Base-by-base conservation (phyloP, 2,797 vertebrate species). In the Parambassis ranga region DNA sequence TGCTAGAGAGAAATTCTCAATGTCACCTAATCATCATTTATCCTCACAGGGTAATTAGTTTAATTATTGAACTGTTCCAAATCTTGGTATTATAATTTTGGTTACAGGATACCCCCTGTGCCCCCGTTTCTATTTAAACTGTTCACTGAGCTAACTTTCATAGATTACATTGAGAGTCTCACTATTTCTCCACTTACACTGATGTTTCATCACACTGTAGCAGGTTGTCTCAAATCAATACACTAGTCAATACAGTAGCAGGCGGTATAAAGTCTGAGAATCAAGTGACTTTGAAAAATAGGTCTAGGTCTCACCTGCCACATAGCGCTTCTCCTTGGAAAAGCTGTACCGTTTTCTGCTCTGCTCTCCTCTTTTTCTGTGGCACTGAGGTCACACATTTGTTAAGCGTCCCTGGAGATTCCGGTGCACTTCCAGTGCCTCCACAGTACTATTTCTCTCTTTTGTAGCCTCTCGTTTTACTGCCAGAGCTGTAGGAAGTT, bases 21-120 rank as follows among this genome's bases (percentile, higher is more conserved):
- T 87, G 84, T 90, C 86, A 86, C 82, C 70, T 75, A 82, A 72
- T 82, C 72, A 77, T 74, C 58, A 75, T 86, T 85, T 82, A 79
- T 87, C 72, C 82, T 87, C 77, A 80, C 69, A 75, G 83, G 72
- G 63, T 87, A 88, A 89, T 90, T 86, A 86, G 81, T 87, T 87
- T 86, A 89, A 91, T 89, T 90, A 85, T 81, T 87, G 83, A 71
- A 81, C 79, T 82, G 72, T 81, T 78, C 81, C 71, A 79, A 82
- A 83, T 84, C 78, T 89, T 84, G 82, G 51, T 85, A 66, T 82
- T 82, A 71, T 77, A 79, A 88, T 82, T 89, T 90, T 89, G 87
- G 87, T 83, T 78, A 87, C 83, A 83, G 73, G 76, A 87, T 82
- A 76, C 74, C 84, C 77, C 64, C 58, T 23, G 71, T 81, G 76